phyloP scores from a whole-genome alignment of 2,113 vertebrate species.

The Gadus chalcogrammus region DNA sequence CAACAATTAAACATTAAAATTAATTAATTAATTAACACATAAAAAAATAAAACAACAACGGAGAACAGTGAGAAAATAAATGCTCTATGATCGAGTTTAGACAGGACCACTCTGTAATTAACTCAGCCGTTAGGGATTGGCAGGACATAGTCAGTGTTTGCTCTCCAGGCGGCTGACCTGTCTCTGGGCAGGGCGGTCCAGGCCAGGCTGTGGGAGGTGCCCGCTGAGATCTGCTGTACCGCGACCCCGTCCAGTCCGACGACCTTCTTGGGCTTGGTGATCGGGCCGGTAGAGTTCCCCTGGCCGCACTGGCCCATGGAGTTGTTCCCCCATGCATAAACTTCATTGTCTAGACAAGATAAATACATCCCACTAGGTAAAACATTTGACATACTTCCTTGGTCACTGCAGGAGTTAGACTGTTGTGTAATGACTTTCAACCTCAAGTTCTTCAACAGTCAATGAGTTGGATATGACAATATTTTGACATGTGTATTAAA shows the following conservation, averaged over 20 bases:
- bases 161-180: slow-evolving; percentile 73
- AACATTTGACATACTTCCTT: not conserved
- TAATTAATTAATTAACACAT: not conserved
- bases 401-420: not conserved
- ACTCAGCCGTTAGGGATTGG: not conserved
- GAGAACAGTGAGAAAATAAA: not conserved
- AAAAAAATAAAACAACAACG: slow-evolving; percentile 6
- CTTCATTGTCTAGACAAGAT: slow-evolving; percentile 86
- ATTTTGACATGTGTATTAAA: no score
- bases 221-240: slow-evolving; percentile 94
- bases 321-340: slow-evolving; percentile 99
- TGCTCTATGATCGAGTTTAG: not conserved
- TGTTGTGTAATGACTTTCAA: not conserved
- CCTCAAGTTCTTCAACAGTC: no score
- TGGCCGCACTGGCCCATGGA: slow-evolving; percentile 99
- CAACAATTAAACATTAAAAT: no score
- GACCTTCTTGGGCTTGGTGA: slow-evolving; percentile 98
- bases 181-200: slow-evolving; percentile 97
- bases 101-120: not conserved
- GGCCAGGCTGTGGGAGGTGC: slow-evolving; percentile 94
- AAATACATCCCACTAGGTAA: slow-evolving; percentile 3
- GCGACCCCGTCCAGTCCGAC: slow-evolving; percentile 92
- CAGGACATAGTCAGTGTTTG: not conserved
- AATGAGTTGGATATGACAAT: no score
- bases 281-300: slow-evolving; percentile 94